Percentiles rank a stretch among this genome's conserved stretches.
phyloP scores from a whole-genome alignment of 2,797 vertebrate genomes.

The Enteromius paludinosus region DNA sequence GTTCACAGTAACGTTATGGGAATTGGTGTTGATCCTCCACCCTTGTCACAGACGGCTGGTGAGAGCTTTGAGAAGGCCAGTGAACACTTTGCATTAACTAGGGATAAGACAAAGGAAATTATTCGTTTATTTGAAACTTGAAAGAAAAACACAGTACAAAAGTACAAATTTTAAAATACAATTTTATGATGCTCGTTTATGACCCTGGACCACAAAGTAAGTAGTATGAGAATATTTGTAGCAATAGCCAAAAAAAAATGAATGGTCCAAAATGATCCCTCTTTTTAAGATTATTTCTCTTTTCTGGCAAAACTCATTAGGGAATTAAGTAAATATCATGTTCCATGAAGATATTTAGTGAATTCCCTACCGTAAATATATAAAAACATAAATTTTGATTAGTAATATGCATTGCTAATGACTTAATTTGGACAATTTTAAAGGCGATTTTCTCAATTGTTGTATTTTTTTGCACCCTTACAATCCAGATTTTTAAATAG shows the following conservation, averaged over 20 bases:
- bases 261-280: too few species aligned
- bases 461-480: background rate
- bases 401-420: background rate
- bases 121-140: background rate
- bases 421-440: background rate
- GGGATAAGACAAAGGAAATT: background rate
- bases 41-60: background rate
- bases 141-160: background rate
- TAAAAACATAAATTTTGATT: background rate
- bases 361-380: background rate
- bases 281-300: too few species aligned
- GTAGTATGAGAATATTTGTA: too few species aligned
- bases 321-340: too few species aligned
- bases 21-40: slow-evolving; percentile 14
- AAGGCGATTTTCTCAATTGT: background rate
- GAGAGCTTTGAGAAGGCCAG: background rate
- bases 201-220: too few species aligned
- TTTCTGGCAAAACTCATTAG: too few species aligned
- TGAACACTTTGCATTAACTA: background rate
- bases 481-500: background rate
- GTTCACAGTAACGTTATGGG: slow-evolving; percentile 40
- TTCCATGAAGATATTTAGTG: background rate
- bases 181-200: background rate
- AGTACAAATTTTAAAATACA: background rate
- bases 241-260: too few species aligned